A percentile compares a stretch with the other conserved stretches of the same genome.
Evolutionary conservation across 2,113 vertebrate genomes (phyloP).

Genomic region (Triplophysa siluroides): DNA sequence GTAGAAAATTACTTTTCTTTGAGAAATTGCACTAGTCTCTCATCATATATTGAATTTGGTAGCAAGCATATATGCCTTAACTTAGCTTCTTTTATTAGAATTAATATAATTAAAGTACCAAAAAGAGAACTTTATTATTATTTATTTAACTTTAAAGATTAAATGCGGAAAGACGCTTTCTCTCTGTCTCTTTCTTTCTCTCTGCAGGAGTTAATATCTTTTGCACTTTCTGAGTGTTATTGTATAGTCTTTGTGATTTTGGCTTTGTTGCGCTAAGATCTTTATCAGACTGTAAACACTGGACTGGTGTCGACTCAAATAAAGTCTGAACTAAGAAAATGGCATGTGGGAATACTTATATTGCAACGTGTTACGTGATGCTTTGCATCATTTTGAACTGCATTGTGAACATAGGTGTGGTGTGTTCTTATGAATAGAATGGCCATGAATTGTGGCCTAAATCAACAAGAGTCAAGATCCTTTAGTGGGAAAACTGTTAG

Average conservation of each 20-base stretch:
- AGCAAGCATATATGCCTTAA: not conserved
- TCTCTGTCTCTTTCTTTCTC: not conserved
- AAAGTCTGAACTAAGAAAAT: constrained; percentile 20
- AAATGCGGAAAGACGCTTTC: not conserved
- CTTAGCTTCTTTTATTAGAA: not conserved
- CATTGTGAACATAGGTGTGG: constrained; percentile 13
- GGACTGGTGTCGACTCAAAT: constrained; percentile 19
- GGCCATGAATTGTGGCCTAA: not conserved
- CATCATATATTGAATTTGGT: not conserved
- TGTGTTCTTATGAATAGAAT: not conserved
- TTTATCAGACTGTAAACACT: constrained; percentile 13
- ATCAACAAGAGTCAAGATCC: not conserved
- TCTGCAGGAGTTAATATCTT: constrained; percentile 1
- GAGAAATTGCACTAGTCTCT: not conserved
- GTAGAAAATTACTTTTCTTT: too few relatives aligned
- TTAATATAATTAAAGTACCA: not conserved
- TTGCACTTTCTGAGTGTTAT: not conserved
- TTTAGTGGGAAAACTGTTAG: constrained; percentile 18
- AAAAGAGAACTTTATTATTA: not conserved
- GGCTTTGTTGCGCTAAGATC: constrained; percentile 8
- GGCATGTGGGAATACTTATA: not conserved
- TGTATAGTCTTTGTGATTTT: not conserved
- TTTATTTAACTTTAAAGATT: too few relatives aligned
- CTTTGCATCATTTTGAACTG: not conserved
- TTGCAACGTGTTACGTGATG: constrained; percentile 21